Evolutionary conservation across 1,140 invertebrate species (phyloP), one percentile per base, ranked within the genome.

Genomic region (Eurosta solidaginis): DNA sequence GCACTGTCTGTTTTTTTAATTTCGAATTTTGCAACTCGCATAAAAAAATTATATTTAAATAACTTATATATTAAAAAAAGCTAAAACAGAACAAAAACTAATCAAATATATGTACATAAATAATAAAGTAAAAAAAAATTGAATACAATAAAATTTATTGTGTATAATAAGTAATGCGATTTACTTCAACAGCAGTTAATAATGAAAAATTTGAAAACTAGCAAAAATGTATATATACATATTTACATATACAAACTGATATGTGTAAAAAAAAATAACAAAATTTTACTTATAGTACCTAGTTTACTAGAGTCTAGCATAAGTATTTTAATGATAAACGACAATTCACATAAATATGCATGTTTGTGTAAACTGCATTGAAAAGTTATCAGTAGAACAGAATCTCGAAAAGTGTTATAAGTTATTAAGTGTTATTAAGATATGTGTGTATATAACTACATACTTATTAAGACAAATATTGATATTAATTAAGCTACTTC

Each of bases 341-440:
- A 59, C 45, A 49, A 12, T 17, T 17, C 5, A 22, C 2, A 1
- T 25, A 25, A 14, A 25, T 52, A 25, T 68, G 59, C 33, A 68
- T 40, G 2, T n/a, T 12, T 54, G 25, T 68, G 33, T 68, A 68
- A 68, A 40, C 40, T 68, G 33, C 59, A 68, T 68, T n/a, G 22
- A 40, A 52, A 68, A 40, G 20, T 68, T 68, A n/a, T 68, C 59
- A 68, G 59, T 68, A 68, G 59, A 40, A 68, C 3, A 40, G 33
- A 68, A 68, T 68, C 59, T 68, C 59, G 33, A 68, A 68, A 68
- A 68, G 40, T 68, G n/a, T n/a, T n/a, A n/a, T n/a, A n/a, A n/a
- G n/a, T n/a, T n/a, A n/a, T n/a, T n/a, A n/a, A n/a, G n/a, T n/a
- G n/a, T n/a, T n/a, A n/a, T n/a, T n/a, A n/a, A n/a, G n/a, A n/a